Evolutionary conservation across 1,140 invertebrate genomes (phyloP), one percentile per base, ranked within the genome.

Genomic region (Diuraphis noxia): DNA sequence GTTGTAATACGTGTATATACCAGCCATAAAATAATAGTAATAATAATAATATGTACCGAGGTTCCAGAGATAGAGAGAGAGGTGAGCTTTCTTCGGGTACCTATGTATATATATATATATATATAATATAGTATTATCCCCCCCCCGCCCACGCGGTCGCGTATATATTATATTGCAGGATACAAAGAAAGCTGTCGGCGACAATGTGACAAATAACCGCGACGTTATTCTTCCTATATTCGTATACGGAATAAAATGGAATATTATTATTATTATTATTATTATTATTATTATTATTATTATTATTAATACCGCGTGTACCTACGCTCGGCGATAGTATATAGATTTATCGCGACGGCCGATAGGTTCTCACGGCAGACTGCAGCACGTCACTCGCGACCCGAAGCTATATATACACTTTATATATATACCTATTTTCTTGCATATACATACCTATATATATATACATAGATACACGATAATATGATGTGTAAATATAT

Each of bases 331-430:
- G 38, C 79, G 36, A 81, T 36, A 38, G 21, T 81, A 8, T 34
- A 36, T 63, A 88, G 86, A 88, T 88, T 88, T 88, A 88, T 88
- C 86, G 86, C 86, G 49, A 63, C 86, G 52, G 86, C 49, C 86
- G 86, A 88, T 88, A 36, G 86, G 86, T 88, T 88, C 86, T 88
- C 86, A 88, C 86, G 86, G 49, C 34, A 25, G 40, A 81, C 56
- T n/a, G 13, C 43, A 46, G 43, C 72, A 79, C 72, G 72, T 79
- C n/a, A 41, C 81, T 25, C 38, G 38, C 81, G 38, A 81, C 79
- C 21, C 13, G 79, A 6, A 79, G n/a, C n/a, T 23, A 79, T n/a
- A 63, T n/a, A 63, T 63, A 63, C 21, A n/a, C 9, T 8, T 49
- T 30, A 63, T 13, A 63, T n/a, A 63, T 13, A 63, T 30, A 56